Percentiles rank a stretch among this genome's conserved stretches.
Evolutionary conservation across 2,797 vertebrate species (phyloP).

Genomic region (Notolabrus celidotus): DNA sequence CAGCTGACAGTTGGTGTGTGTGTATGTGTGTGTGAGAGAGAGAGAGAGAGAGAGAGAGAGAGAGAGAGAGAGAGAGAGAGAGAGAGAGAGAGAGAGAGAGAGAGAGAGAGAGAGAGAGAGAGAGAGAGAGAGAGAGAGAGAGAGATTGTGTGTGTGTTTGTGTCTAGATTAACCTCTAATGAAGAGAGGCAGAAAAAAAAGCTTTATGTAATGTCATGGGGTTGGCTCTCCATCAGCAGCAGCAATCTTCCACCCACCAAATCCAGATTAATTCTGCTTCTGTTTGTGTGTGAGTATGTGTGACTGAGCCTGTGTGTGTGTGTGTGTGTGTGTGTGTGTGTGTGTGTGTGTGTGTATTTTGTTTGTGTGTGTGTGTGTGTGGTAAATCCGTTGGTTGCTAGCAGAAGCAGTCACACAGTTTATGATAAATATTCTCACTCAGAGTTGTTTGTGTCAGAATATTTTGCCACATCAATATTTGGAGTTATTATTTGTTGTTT

Average conservation of each 20-base stretch:
- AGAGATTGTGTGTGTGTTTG: conserved; percentile 22
- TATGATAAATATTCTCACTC: conserved; percentile 18
- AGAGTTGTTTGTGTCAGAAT: background rate
- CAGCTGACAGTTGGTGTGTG: conserved; percentile 26
- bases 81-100: conserved; percentile 21
- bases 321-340: background rate
- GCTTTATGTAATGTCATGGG: conserved; percentile 85
- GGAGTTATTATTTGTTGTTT: background rate
- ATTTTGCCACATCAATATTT: background rate
- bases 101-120: conserved; percentile 26
- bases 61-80: conserved; percentile 28
- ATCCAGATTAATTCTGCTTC: conserved; percentile 77
- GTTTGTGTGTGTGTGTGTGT: background rate
- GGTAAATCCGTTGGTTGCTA: conserved; percentile 43
- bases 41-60: conserved; percentile 27
- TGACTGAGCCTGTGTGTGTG: background rate
- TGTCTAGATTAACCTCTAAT: conserved; percentile 84
- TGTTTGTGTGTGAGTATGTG: conserved; percentile 20
- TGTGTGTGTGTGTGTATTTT: background rate
- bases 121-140: conserved; percentile 29
- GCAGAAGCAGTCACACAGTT: conserved; percentile 34
- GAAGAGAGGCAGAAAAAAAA: conserved; percentile 72
- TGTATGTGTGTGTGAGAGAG: conserved; percentile 26
- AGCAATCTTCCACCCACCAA: conserved; percentile 84
- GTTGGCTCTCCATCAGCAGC: conserved; percentile 80